A percentile compares a stretch with the other conserved stretches of the same genome.
These are phyloP conservation scores for Elaphurus davidianus DNA, from an alignment of 2,113 vertebrate species.

Conservation along the genomic window DNA sequence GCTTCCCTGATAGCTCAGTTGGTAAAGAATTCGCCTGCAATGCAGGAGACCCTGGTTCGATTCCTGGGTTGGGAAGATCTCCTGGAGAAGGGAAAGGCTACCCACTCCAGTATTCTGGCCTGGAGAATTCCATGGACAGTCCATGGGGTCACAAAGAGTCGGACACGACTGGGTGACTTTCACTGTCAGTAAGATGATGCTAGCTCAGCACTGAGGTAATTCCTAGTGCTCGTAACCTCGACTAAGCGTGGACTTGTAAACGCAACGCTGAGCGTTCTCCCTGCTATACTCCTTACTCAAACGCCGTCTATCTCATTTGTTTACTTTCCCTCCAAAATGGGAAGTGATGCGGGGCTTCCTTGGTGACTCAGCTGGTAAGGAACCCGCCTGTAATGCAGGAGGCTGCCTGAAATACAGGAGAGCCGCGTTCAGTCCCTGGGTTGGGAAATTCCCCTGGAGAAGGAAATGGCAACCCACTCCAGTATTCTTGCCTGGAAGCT, in stretches of 20 bases:
- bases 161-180: neutral
- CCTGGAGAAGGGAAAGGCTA: neutral
- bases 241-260: neutral
- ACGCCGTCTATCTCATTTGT: accelerated
- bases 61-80: neutral
- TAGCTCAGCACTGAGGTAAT: neutral
- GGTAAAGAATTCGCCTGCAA: neutral
- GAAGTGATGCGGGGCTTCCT: neutral
- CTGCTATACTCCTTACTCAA: accelerated
- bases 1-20: neutral
- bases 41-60: neutral
- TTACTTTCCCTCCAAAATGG: neutral
- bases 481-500: neutral
- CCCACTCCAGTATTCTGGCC: neutral
- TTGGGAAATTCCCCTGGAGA: neutral
- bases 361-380: neutral
- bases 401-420: neutral
- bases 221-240: neutral
- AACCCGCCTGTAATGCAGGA: neutral
- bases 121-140: neutral
- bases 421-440: neutral
- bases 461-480: neutral
- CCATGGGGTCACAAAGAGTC: neutral
- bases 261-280: neutral
- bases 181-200: neutral